Percentiles rank a stretch among this genome's conserved stretches.
Conservation (phyloP, 2,888 invertebrate genomes). For the Mellilla xanthometata region DNA sequence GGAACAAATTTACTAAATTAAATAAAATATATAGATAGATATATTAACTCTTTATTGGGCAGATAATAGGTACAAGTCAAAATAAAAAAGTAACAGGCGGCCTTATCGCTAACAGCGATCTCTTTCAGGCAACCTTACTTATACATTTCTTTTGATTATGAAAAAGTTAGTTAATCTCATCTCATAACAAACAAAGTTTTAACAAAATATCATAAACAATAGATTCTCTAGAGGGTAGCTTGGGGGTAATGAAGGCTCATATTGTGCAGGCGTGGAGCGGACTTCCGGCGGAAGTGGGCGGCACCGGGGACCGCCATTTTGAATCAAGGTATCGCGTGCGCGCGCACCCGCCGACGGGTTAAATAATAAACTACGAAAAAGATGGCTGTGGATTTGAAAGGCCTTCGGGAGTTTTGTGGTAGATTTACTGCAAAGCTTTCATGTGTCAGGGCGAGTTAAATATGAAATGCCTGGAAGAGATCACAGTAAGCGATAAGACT, state of each 20-base stretch:
- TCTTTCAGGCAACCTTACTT: no score
- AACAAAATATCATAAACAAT: constrained; percentile 8
- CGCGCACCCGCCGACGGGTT: constrained; percentile 42
- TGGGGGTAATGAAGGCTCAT: constrained; percentile 9
- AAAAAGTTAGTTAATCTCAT: no score
- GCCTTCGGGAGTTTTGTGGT: constrained; percentile 30
- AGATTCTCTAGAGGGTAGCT: constrained; percentile 8
- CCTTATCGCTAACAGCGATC: no score
- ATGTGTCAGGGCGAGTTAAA: not conserved
- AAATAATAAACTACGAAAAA: constrained; percentile 44
- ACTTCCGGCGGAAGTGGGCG: constrained; percentile 77
- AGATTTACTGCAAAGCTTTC: constrained; percentile 16
- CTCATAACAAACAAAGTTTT: no score
- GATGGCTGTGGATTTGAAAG: constrained; percentile 27
- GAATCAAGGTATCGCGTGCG: constrained; percentile 48
- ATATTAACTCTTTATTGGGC: no score
- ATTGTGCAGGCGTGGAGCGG: constrained; percentile 42
- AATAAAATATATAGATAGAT: no score
- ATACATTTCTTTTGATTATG: no score
- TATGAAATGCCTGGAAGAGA: no score
- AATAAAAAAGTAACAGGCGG: no score
- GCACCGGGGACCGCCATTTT: constrained; percentile 63
- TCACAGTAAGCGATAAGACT: no score
- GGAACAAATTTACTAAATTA: no score
- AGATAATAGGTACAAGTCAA: no score